Conservation (phyloP, 2,113 vertebrate species). For the Anguilla rostrata region DNA sequence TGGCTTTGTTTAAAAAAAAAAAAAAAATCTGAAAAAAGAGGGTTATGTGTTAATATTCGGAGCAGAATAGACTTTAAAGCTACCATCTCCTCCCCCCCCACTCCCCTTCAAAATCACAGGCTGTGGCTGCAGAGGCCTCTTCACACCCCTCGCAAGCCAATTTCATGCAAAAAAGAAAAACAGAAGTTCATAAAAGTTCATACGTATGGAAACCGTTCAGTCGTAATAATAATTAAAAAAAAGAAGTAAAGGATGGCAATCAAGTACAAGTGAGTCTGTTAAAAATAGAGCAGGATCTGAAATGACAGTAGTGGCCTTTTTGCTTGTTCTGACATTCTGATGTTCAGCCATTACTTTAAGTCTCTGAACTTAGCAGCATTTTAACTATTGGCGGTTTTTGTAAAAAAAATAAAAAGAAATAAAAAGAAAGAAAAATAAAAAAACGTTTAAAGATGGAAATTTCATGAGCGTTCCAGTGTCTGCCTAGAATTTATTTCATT, state of each 20-base stretch:
- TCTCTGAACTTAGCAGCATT: neutral
- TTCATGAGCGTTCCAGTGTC: neutral
- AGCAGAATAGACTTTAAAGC: neutral
- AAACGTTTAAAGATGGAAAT: too few relatives aligned
- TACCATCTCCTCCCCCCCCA: too few relatives aligned
- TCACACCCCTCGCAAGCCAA: neutral
- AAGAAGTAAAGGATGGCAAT: neutral
- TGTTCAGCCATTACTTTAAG: neutral
- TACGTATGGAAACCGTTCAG: neutral
- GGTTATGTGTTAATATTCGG: neutral
- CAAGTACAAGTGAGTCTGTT: neutral
- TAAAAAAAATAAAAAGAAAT: too few relatives aligned
- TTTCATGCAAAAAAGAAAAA: too few relatives aligned
- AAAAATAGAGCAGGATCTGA: neutral
- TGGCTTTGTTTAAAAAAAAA: neutral
- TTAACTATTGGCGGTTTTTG: neutral
- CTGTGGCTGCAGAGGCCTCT: neutral
- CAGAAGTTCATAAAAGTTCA: neutral
- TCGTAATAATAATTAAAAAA: neutral
- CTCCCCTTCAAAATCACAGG: too few relatives aligned
- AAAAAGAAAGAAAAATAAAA: too few relatives aligned
- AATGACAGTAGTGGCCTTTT: neutral
- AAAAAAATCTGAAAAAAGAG: too few relatives aligned
- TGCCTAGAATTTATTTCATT: neutral
- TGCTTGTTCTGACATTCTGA: neutral